Conservation (phyloP, 1,140 invertebrate genomes). For the Monomorium pharaonis region DNA sequence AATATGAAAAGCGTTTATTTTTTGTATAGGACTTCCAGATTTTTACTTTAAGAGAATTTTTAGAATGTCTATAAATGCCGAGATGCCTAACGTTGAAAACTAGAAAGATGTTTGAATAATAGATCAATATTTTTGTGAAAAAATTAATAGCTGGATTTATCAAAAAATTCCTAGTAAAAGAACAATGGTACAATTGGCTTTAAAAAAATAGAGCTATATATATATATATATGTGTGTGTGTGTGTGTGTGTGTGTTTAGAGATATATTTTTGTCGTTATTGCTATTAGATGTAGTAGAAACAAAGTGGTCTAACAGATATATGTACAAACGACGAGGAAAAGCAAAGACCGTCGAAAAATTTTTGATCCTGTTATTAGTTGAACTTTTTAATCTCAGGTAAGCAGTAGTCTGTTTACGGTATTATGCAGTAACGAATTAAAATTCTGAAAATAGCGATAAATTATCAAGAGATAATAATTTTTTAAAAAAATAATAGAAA, state of each 20-base stretch:
- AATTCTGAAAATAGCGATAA: neutral
- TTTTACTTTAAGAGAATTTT: neutral
- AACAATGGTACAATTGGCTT: neutral
- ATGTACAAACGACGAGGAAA: neutral
- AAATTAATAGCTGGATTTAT: neutral
- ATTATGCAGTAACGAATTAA: slow-evolving; percentile 22
- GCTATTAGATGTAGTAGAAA: slow-evolving; percentile 7
- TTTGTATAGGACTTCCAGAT: neutral
- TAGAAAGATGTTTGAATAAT: neutral
- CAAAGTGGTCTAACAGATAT: neutral
- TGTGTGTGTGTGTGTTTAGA: neutral
- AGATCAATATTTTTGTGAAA: slow-evolving; percentile 9
- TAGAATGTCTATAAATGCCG: neutral
- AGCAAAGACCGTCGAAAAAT: neutral
- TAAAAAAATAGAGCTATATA: neutral
- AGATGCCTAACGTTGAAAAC: slow-evolving; percentile 3
- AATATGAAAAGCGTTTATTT: neutral
- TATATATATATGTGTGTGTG: neutral
- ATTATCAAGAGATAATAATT: neutral
- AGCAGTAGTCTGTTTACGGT: neutral
- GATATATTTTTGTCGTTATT: slow-evolving; percentile 15
- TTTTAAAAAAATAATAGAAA: neutral
- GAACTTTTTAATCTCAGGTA: slow-evolving; percentile 7
- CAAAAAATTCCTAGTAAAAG: neutral
- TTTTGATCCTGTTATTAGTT: neutral